Conservation (phyloP, 2,797 vertebrate genomes). For the Cirrhinus mrigala region DNA sequence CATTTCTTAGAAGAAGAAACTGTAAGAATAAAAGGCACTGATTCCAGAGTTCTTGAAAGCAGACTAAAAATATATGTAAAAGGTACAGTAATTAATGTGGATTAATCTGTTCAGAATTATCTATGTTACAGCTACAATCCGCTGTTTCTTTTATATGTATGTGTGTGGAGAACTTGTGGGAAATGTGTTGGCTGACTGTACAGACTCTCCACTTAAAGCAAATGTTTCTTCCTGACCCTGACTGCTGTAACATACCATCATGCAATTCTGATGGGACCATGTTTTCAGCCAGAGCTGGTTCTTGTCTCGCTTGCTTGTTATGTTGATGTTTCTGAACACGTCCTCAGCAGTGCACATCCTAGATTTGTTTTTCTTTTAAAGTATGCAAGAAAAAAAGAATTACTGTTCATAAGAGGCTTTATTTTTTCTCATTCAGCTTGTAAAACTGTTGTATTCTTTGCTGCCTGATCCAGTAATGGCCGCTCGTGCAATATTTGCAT, state of each 20-base stretch:
- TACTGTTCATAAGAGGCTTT: neutral
- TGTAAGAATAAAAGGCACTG: neutral
- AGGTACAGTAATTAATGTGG: neutral
- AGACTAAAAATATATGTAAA: neutral
- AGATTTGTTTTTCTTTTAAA: slow-evolving; percentile 8
- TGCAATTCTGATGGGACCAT: slow-evolving; percentile 1
- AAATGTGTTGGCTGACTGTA: neutral
- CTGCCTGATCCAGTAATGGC: neutral
- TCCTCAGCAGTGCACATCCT: neutral
- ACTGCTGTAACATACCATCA: neutral
- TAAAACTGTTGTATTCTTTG: neutral
- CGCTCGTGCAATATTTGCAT: neutral
- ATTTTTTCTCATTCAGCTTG: neutral
- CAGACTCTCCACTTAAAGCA: neutral
- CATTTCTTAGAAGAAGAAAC: neutral
- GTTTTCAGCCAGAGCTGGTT: slow-evolving; percentile 14
- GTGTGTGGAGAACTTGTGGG: neutral
- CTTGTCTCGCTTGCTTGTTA: neutral
- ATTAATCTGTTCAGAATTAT: neutral
- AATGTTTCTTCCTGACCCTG: slow-evolving; percentile 2
- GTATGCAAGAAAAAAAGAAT: neutral
- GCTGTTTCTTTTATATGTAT: neutral
- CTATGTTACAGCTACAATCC: neutral
- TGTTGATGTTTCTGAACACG: neutral
- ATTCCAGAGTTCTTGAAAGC: neutral